phyloP scores from a whole-genome alignment of 2,113 vertebrate genomes.

The Narcine bancroftii region DNA sequence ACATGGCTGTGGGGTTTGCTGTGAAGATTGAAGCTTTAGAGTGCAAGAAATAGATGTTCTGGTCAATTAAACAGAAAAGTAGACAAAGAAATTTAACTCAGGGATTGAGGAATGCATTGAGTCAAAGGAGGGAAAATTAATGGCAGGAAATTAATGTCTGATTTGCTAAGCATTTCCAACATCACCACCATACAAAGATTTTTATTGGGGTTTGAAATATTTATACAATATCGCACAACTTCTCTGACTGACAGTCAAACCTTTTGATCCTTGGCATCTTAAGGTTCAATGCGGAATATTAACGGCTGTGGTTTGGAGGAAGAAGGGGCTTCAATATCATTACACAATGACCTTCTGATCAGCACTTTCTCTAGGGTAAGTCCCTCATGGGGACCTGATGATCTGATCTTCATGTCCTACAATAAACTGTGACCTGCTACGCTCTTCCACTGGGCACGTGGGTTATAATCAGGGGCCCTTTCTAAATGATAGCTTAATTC shows the following conservation, averaged over 20 bases:
- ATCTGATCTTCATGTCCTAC: not conserved
- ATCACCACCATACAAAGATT: not conserved
- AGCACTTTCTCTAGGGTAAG: not conserved
- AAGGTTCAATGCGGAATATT: not conserved
- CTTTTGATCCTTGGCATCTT: not conserved
- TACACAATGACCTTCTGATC: not conserved
- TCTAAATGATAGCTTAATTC: not conserved
- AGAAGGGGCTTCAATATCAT: not conserved
- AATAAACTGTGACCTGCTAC: slow-evolving; percentile 2
- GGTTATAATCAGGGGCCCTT: not conserved
- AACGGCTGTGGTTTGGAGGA: not conserved
- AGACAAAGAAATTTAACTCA: no score
- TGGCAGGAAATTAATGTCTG: no score
- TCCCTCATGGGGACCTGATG: not conserved
- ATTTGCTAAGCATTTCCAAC: no score
- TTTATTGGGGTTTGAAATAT: not conserved
- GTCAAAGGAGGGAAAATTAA: no score
- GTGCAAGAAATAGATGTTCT: no score
- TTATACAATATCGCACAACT: not conserved
- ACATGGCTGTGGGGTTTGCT: no score
- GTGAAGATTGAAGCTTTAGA: no score
- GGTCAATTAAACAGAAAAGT: no score
- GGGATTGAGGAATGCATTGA: no score
- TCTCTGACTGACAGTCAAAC: not conserved
- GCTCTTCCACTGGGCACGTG: not conserved